phyloP scores from a whole-genome alignment of 2,113 vertebrate species.

The Perccottus glenii region DNA sequence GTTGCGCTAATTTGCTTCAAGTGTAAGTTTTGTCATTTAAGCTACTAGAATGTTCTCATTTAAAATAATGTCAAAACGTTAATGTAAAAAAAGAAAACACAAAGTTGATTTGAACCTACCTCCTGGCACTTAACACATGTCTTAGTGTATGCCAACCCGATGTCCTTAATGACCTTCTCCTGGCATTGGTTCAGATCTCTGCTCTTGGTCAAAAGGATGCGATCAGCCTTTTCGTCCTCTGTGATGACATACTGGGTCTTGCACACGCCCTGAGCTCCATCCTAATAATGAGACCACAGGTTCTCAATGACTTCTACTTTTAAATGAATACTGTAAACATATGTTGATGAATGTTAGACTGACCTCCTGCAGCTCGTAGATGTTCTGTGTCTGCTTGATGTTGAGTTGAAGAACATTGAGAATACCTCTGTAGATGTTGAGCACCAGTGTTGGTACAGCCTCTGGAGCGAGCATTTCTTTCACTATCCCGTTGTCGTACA shows the following conservation, averaged over 20 bases:
- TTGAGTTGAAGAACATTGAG: constrained; percentile 80
- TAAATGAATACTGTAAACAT: neutral
- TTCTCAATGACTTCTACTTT: neutral
- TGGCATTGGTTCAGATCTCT: constrained; percentile 84
- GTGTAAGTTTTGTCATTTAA: neutral
- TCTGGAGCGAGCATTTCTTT: constrained; percentile 77
- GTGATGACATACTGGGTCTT: constrained; percentile 82
- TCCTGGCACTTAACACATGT: constrained; percentile 61
- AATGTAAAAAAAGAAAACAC: neutral
- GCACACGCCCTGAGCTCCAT: constrained; percentile 85
- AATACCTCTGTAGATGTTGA: constrained; percentile 83
- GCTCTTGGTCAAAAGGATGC: constrained; percentile 76
- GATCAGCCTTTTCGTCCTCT: constrained; percentile 75
- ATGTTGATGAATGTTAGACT: constrained; percentile 21
- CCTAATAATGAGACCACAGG: constrained; percentile 58
- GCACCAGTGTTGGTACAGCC: constrained; percentile 59
- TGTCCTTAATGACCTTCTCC: constrained; percentile 75
- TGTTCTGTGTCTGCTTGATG: constrained; percentile 82
- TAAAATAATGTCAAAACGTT: neutral
- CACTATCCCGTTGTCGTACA: constrained; percentile 76
- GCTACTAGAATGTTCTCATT: too few relatives aligned
- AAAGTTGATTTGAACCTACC: constrained; percentile 52
- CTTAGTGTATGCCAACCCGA: constrained; percentile 79
- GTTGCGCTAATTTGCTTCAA: neutral
- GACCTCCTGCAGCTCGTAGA: constrained; percentile 86